These are phyloP conservation scores for Gasterosteus nipponicus DNA, from an alignment of 2,113 vertebrate genomes.

Conservation along the genomic window DNA sequence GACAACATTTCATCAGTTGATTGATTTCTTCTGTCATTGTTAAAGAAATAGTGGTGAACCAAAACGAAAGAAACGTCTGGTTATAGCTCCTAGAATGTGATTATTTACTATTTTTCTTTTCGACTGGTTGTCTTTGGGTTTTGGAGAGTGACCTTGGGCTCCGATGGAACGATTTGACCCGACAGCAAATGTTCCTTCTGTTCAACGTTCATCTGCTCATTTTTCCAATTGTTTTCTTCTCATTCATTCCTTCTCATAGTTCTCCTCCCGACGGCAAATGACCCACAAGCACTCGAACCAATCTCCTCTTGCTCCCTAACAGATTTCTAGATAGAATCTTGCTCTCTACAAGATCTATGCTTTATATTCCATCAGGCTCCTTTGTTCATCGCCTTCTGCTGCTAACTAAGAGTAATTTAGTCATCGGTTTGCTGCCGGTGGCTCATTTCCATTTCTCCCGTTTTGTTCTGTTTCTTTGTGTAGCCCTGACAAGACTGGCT, in stretches of 20 bases:
- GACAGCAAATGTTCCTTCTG: not conserved
- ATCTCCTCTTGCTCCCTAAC: not conserved
- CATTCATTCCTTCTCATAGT: conserved; percentile 3
- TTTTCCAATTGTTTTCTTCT: not conserved
- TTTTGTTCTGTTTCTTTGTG: conserved; percentile 56
- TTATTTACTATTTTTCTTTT: too few relatives aligned
- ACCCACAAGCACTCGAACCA: conserved; percentile 17
- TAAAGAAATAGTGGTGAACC: too few relatives aligned
- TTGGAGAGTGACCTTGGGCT: not conserved
- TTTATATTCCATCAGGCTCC: conserved; percentile 14
- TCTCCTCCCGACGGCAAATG: conserved; percentile 12
- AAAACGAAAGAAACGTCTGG: too few relatives aligned
- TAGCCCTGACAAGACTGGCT: conserved; percentile 44
- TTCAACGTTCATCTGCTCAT: not conserved
- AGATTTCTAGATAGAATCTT: not conserved
- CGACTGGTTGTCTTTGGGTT: not conserved
- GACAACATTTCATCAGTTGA: too few relatives aligned
- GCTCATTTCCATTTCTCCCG: conserved; percentile 34
- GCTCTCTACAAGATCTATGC: not conserved
- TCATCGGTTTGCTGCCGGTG: conserved; percentile 46
- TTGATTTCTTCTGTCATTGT: too few relatives aligned
- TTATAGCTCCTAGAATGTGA: too few relatives aligned
- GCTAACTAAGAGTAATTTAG: conserved; percentile 53
- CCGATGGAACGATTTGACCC: not conserved
- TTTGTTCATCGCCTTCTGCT: conserved; percentile 35